A percentile compares a stretch with the other conserved stretches of the same genome.
Conservation (phyloP, 2,888 invertebrate species). For the Pollenia amentaria region DNA sequence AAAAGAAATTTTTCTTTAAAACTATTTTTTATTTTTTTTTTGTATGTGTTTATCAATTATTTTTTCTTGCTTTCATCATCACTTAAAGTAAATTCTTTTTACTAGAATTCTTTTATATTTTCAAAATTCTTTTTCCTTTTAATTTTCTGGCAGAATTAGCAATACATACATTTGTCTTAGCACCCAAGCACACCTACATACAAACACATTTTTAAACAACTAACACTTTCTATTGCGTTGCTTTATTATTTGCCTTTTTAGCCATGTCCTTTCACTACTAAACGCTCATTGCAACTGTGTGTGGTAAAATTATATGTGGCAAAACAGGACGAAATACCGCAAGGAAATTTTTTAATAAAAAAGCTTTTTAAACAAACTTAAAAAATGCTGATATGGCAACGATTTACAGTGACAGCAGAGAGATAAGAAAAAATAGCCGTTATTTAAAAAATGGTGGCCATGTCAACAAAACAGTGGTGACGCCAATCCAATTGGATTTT, state of each 20-base stretch:
- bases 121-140: slow-evolving; percentile 18
- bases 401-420: background rate
- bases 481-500: no score
- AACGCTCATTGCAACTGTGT: slow-evolving; percentile 67
- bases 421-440: slow-evolving; percentile 9
- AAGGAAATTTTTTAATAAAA: slow-evolving; percentile 25
- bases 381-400: slow-evolving; percentile 35
- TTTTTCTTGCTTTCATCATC: background rate
- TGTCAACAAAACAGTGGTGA: no score
- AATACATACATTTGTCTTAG: slow-evolving; percentile 36
- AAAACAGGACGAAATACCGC: slow-evolving; percentile 1
- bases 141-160: slow-evolving; percentile 31
- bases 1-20: slow-evolving; percentile 16
- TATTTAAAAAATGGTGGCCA: no score
- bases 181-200: slow-evolving; percentile 14
- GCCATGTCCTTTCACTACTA: slow-evolving; percentile 67
- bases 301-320: slow-evolving; percentile 31
- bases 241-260: slow-evolving; percentile 14
- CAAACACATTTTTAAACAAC: slow-evolving; percentile 49
- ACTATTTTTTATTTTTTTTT: background rate
- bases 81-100: slow-evolving; percentile 5
- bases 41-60: background rate
- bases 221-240: slow-evolving; percentile 48
- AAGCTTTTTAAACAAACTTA: slow-evolving; percentile 45
- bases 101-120: background rate